phyloP scores from a whole-genome alignment of 2,797 vertebrate genomes.

The Tangara arthus region DNA sequence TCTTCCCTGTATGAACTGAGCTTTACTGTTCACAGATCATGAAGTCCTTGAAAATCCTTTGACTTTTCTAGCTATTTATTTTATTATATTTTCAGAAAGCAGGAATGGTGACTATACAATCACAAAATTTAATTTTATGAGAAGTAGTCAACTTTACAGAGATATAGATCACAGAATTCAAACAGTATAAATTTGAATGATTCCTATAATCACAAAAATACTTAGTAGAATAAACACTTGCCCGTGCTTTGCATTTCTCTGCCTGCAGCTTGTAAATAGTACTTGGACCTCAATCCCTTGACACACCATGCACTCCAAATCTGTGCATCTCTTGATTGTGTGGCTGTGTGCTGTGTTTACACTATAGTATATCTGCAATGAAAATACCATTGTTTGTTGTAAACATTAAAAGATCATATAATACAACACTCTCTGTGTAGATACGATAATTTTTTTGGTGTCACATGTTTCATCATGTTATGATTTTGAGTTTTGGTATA shows the following conservation, averaged over 20 bases:
- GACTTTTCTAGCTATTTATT: background rate
- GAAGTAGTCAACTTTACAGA: background rate
- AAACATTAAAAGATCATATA: background rate
- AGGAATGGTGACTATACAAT: background rate
- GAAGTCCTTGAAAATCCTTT: background rate
- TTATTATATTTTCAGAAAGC: background rate
- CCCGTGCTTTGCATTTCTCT: background rate
- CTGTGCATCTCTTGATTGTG: background rate
- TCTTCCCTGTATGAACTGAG: background rate
- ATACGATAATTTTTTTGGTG: background rate
- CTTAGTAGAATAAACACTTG: background rate
- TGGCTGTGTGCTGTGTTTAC: background rate
- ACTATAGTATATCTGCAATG: background rate
- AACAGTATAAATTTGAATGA: background rate
- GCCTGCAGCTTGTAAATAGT: background rate
- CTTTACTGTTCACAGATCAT: background rate
- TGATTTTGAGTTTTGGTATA: background rate
- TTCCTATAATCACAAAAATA: background rate
- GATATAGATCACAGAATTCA: background rate
- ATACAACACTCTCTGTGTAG: background rate
- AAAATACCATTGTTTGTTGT: background rate
- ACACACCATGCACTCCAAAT: background rate
- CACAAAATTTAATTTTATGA: background rate
- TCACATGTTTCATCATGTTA: background rate
- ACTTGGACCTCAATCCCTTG: background rate